These are phyloP conservation scores for Alsophila aescularia DNA, from an alignment of 2,888 invertebrate genomes.

Conservation along the genomic window DNA sequence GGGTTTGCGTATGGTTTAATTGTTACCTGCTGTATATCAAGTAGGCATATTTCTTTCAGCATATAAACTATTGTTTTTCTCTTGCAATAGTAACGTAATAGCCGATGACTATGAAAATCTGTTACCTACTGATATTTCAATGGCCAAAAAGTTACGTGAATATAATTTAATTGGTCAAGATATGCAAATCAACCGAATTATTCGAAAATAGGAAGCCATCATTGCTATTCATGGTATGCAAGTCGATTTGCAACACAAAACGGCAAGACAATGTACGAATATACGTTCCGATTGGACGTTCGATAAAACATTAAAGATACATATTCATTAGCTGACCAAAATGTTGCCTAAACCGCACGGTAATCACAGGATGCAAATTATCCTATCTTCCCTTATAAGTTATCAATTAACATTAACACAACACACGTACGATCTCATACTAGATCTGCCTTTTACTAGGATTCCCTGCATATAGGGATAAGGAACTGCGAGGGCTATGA, in stretches of 20 bases:
- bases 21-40: not conserved
- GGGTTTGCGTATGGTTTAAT: not conserved
- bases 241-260: slow-evolving; percentile 7
- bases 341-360: slow-evolving; percentile 7
- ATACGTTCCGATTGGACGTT: slow-evolving; percentile 6
- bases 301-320: slow-evolving; percentile 9
- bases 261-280: not conserved
- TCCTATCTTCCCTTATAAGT: no score
- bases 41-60: no score
- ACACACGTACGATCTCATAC: no score
- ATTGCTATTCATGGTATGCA: slow-evolving; percentile 17
- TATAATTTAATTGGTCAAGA: not conserved
- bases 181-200: not conserved
- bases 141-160: no score
- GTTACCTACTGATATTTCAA: no score
- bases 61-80: no score
- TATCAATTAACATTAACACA: no score
- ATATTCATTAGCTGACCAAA: slow-evolving; percentile 15
- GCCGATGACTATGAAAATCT: no score
- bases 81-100: no score
- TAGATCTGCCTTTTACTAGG: no score
- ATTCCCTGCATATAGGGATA: no score
- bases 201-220: slow-evolving; percentile 6
- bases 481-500: no score
- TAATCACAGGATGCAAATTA: not conserved